Evolutionary conservation across 2,113 vertebrate genomes (phyloP).

Genomic region (Gopherus flavomarginatus): DNA sequence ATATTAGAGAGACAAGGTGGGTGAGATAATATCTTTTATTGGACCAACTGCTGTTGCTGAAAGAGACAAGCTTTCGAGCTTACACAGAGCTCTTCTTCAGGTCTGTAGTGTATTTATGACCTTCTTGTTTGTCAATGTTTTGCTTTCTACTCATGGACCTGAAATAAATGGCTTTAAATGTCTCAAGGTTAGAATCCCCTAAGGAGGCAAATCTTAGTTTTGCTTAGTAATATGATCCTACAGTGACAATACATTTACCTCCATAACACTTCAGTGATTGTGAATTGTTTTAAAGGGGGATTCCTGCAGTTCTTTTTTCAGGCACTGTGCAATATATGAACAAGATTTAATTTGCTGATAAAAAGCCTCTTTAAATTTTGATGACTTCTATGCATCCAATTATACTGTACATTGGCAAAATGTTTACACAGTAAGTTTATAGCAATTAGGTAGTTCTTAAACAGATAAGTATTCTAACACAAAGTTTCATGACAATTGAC

Average conservation of each 20-base stretch:
- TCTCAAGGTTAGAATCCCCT: constrained; percentile 29
- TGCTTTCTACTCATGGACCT: neutral
- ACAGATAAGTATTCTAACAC: fast-evolving
- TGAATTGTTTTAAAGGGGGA: neutral
- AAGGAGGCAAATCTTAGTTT: constrained; percentile 27
- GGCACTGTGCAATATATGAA: neutral
- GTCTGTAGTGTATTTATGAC: neutral
- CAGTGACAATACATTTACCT: neutral
- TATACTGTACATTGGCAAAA: neutral
- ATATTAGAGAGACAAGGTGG: neutral
- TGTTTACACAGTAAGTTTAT: neutral
- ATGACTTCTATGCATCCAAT: neutral
- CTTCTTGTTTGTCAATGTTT: neutral
- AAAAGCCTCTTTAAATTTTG: neutral
- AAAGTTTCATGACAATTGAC: fast-evolving
- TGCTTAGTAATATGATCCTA: neutral
- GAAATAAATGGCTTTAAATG: constrained; percentile 8
- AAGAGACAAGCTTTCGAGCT: neutral
- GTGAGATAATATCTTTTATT: neutral
- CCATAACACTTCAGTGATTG: neutral
- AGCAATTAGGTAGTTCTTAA: neutral
- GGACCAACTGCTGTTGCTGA: neutral
- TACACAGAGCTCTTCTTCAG: neutral
- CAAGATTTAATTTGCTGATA: neutral
- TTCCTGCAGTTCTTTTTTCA: neutral